Evolutionary conservation across 1,140 invertebrate species (phyloP), one percentile per base, ranked within the genome.

Genomic region (Drosophila ananassae): DNA sequence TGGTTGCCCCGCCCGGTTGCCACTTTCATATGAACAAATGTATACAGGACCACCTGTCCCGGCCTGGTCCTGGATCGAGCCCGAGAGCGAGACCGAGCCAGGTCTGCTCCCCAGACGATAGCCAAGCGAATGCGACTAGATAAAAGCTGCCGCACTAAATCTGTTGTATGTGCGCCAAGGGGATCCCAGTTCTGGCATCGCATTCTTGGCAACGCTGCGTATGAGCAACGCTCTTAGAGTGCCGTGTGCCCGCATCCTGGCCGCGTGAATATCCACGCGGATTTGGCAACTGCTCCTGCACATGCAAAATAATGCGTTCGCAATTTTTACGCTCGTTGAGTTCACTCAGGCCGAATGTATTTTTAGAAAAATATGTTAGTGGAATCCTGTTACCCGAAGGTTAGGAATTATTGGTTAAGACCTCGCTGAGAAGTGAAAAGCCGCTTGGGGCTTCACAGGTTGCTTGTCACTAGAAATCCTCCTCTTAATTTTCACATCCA

Each of bases 141-240:
- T 87, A 87, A 82, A 85, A 75, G 57, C 78, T 63, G 74, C 34
- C 66, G 57, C 60, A 89, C 78, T 87, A 87, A 87, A 87, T 87
- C 82, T 87, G 83, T 66, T 66, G 69, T 74, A 87, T 87, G 82
- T 87, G 82, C 83, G 62, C 72, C 78, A 58, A 57, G 83, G 34
- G 73, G 82, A 76, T 52, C 12, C 8, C 44, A n/a, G 37, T 32
- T 63, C 25, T 39, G 30, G 47, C 69, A 50, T 24, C 47, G 39
- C 21, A 37, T 21, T 32, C 21, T 53, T 63, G 63, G 44, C 76
- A 83, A 79, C 64, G 80, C 61, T 78, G 76, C 79, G 80, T 83
- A 83, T 84, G 80, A 75, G 79, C 80, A 83, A 78, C 39, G 72
- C 61, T 21, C 12, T 28, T 10, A 46, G 22, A 25, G 52, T 32